Base-by-base conservation (phyloP, 2,113 vertebrate genomes). In the Calyptommatus sinebrachiatus region DNA sequence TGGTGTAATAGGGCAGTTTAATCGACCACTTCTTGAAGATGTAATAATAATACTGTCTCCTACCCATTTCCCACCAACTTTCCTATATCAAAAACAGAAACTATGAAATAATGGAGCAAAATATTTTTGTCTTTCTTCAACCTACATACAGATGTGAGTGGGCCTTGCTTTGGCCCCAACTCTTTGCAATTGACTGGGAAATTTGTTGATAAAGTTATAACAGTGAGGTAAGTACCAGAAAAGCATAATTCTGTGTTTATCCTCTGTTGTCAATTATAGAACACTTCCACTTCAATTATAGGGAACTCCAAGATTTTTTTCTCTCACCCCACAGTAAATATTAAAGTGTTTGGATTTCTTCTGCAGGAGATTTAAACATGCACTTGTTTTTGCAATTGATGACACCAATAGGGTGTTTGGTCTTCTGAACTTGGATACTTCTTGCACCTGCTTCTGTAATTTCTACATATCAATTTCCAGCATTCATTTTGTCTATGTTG, bases 131-230 rank as follows among this genome's bases (percentile, higher is more conserved):
- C 85, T 90, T 22, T 4, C 18, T 90, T 74, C 81, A 62, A 84
- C 84, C 81, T 81, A 78, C 93, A 98, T 81, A 78, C 93, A 98
- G 97, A 97, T 92, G 91, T 97, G 22, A 93, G 94, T 9, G 96
- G 94, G 69, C 91, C 90, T 70, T 94, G 95, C 3, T 95, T 97
- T 85, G 96, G 95, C 65, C 90, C 82, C 46, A 95, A 96, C 81
- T 94, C 95, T 76, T 95, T 97, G 80, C 94, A 96, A 71, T 85
- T 97, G 88, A 93, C 95, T 50, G 97, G 96, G 89, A 96, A 95
- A 86, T 93, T 94, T 22, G 95, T 97, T 60, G 96, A 97, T 86
- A 96, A 95, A 91, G 92, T 97, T 81, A 89, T 98, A 83, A 87
- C 96, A 72, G 96, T 98, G 83, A 96, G 96, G 97, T 98, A 94